Base-by-base conservation (phyloP, 2,113 vertebrate genomes). In the Serilophus lunatus region DNA sequence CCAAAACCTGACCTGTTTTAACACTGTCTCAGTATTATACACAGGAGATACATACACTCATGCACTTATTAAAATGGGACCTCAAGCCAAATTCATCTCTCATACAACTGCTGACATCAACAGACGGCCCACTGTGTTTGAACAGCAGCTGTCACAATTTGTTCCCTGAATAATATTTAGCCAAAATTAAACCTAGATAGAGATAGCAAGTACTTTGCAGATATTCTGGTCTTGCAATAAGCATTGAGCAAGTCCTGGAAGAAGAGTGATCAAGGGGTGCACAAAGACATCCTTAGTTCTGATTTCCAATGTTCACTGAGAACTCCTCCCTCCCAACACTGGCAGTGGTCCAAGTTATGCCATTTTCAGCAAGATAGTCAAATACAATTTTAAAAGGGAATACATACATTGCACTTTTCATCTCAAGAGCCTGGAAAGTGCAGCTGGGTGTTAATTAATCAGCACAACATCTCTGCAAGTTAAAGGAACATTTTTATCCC, bases 111-210 rank as follows among this genome's bases (percentile, higher is more conserved):
- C 77, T 87, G 93, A 92, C 77, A 53, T 92, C 81, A 93, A 81
- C 91, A 93, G 91, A 89, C 92, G 68, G 88, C 76, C 71, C 64
- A 26, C 53, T 76, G 83, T 87, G 44, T 93, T 94, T 75, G 72
- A 93, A 89, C 86, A 96, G 77, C 72, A 95, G 86, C 95, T 97
- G 94, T 87, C 65, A 75, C 40, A 36, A 53, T 89, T 95, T 94
- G 77, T 75, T 93, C 85, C 44, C 57, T 93, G 83, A 78, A 71
- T 93, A 84, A 95, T 64, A 82, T 60, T 93, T 88, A 96, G 53
- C 49, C 61, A 78, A 86, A 79, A 91, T 89, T 56, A 84, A 97
- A 84, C 49, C 61, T 51, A 50, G 51, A n/a, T 4, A 79, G 80
- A 91, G 56, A 78, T 11, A 82, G 69, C 51, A 92, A 74, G 65